These are phyloP conservation scores for Pyrrhosoma nymphula DNA, from an alignment of 2,888 invertebrate genomes.

Conservation along the genomic window DNA sequence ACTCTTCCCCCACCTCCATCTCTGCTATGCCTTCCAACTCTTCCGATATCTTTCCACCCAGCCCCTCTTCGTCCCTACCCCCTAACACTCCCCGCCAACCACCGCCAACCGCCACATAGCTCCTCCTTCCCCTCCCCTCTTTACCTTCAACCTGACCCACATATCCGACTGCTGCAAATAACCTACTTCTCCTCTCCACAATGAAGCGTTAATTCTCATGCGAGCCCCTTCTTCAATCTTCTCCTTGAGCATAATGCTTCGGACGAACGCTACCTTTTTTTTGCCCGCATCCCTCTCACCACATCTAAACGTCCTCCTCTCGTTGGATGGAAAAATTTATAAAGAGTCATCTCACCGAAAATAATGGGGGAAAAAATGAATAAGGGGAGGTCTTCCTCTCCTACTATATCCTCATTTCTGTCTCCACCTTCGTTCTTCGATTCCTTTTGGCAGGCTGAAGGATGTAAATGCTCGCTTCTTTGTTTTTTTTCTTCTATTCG, in stretches of 20 bases:
- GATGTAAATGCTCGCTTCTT: background rate
- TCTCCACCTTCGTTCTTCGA: background rate
- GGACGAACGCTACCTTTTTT: conserved; percentile 29
- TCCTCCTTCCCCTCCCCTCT: background rate
- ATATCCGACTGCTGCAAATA: conserved; percentile 15
- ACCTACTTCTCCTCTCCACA: conserved; percentile 53
- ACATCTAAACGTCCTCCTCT: background rate
- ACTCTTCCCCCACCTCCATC: too few relatives aligned
- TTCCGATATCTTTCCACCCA: background rate
- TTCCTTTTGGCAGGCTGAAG: background rate
- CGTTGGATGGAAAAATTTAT: background rate
- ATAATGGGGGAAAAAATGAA: conserved; percentile 29
- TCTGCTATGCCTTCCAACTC: too few relatives aligned
- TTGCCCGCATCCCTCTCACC: background rate
- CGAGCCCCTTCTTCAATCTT: conserved; percentile 10
- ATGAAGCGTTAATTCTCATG: conserved; percentile 50
- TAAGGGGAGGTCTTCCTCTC: background rate
- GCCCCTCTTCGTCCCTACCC: background rate
- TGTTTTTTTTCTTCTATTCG: too few relatives aligned
- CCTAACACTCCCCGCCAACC: background rate
- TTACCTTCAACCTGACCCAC: conserved; percentile 22
- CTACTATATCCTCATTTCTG: background rate
- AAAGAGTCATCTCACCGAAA: background rate
- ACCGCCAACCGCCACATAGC: background rate
- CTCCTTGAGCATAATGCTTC: conserved; percentile 31